Evolutionary conservation across 2,888 invertebrate species (phyloP).

Genomic region (Chaitophorus viminalis): DNA sequence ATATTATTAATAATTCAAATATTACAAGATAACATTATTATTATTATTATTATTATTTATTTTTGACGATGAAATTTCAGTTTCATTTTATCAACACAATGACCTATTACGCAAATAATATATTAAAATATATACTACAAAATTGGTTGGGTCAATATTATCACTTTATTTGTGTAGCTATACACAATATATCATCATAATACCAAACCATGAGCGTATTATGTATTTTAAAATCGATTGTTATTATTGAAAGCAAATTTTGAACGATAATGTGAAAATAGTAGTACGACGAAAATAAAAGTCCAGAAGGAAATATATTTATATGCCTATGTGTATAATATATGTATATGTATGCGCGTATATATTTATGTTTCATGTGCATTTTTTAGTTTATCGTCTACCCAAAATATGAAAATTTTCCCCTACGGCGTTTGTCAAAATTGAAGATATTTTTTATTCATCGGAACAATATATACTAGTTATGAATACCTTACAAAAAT

Average conservation of each 20-base stretch:
- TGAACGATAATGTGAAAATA: neutral
- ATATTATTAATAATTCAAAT: neutral
- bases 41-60: too few species aligned
- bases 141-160: too few species aligned
- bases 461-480: neutral
- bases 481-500: neutral
- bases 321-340: neutral
- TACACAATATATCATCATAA: neutral
- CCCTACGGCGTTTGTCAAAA: slow-evolving; percentile 17
- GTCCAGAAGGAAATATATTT: neutral
- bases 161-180: neutral
- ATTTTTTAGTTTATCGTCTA: slow-evolving; percentile 20
- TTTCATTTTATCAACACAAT: neutral
- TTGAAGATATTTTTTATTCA: slow-evolving; percentile 22
- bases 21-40: neutral
- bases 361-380: slow-evolving; percentile 3
- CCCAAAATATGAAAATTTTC: slow-evolving; percentile 15
- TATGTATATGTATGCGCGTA: neutral
- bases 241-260: neutral
- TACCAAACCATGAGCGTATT: neutral
- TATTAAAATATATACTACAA: neutral
- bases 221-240: neutral
- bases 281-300: neutral
- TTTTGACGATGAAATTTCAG: too few species aligned
- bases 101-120: neutral